These are phyloP conservation scores for Desmophyllum pertusum DNA, from an alignment of 92 coral and sea anemone genomes.

Conservation along the genomic window DNA sequence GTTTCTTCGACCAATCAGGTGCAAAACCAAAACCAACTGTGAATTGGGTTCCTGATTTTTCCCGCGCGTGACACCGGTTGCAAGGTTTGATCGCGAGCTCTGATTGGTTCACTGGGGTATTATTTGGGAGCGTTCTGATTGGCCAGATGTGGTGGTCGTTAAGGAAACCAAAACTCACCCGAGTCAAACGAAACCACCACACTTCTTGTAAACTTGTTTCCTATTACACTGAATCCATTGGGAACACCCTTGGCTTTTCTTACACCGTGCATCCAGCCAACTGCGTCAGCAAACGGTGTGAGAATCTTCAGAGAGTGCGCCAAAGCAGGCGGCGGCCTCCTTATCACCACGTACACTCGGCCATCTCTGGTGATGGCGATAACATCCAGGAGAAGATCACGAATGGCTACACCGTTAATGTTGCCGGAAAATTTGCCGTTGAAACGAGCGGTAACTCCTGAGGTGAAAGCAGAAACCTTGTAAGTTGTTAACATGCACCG, in stretches of 20 bases:
- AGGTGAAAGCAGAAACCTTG: not conserved
- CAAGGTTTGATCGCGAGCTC: too few relatives aligned
- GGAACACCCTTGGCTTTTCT: slow-evolving; percentile 40
- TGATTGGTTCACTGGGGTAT: too few relatives aligned
- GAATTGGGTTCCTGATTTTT: too few relatives aligned
- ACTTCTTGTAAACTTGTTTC: slow-evolving; percentile 73
- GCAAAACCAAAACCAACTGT: too few relatives aligned
- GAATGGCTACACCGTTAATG: slow-evolving; percentile 55
- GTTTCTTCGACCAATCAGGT: too few relatives aligned
- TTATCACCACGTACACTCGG: slow-evolving; percentile 70
- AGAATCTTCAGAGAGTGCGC: slow-evolving; percentile 61
- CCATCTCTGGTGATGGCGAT: slow-evolving; percentile 77
- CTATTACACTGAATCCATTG: slow-evolving; percentile 76
- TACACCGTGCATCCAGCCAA: slow-evolving; percentile 79
- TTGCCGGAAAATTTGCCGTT: slow-evolving; percentile 73
- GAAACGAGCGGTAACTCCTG: slow-evolving; percentile 77
- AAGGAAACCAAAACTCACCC: slow-evolving; percentile 46
- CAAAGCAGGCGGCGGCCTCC: slow-evolving; percentile 68
- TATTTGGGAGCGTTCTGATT: too few relatives aligned
- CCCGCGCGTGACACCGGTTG: too few relatives aligned
- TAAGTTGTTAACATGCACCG: not conserved
- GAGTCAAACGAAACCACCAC: slow-evolving; percentile 77
- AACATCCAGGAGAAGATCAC: slow-evolving; percentile 50
- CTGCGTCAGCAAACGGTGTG: slow-evolving; percentile 71
- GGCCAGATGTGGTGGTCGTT: too few relatives aligned